Evolutionary conservation across 2,888 invertebrate genomes (phyloP).

Genomic region (Antheraea assamensis): DNA sequence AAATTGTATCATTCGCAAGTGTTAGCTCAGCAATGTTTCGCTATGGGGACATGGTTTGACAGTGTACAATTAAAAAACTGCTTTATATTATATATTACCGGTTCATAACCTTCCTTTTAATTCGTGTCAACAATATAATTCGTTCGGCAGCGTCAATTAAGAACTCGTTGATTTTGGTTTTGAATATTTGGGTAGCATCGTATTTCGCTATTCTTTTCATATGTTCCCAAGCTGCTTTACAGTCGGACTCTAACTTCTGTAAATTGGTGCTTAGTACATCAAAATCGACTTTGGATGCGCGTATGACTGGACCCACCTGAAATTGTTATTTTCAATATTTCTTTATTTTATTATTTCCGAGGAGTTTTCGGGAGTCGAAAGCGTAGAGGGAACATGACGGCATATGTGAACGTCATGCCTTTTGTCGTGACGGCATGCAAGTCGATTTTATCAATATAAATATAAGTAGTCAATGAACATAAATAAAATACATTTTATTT

Average conservation of each 20-base stretch:
- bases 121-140: constrained; percentile 95
- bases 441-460: too few relatives aligned
- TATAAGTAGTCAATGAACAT: background rate
- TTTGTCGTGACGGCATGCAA: too few relatives aligned
- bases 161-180: constrained; percentile 97
- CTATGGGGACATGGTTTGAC: background rate
- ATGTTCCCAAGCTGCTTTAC: constrained; percentile 98
- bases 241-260: constrained; percentile 94
- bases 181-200: constrained; percentile 92
- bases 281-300: constrained; percentile 97
- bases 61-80: background rate
- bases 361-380: too few relatives aligned
- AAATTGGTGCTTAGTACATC: constrained; percentile 94
- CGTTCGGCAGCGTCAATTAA: constrained; percentile 98
- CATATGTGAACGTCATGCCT: too few relatives aligned
- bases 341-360: background rate
- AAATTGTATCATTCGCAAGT: background rate
- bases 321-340: background rate
- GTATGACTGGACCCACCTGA: constrained; percentile 92
- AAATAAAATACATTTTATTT: background rate
- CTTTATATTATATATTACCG: constrained; percentile 76
- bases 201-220: constrained; percentile 97
- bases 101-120: constrained; percentile 95
- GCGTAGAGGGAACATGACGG: too few relatives aligned
- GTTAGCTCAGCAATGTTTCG: background rate